A percentile compares a stretch with the other conserved stretches of the same genome.
These are phyloP conservation scores for Typhlomys cinereus DNA, from an alignment of 2,113 vertebrate species.

Conservation along the genomic window DNA sequence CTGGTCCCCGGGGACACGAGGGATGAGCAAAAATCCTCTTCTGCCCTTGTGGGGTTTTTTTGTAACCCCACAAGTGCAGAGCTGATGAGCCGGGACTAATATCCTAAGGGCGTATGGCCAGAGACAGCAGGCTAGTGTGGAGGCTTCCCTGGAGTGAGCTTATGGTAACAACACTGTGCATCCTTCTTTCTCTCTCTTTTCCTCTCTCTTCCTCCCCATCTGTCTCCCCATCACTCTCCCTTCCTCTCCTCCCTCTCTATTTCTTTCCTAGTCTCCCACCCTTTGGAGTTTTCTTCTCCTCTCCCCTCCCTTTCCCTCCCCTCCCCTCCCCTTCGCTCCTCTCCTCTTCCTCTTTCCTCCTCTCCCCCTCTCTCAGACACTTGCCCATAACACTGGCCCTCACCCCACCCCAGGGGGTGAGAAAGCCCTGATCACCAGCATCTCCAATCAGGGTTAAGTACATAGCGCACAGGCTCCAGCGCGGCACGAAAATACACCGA, in stretches of 20 bases:
- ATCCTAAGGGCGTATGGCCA: neutral
- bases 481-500: neutral
- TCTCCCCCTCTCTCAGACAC: neutral
- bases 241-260: too few relatives aligned
- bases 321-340: neutral
- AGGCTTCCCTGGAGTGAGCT: neutral
- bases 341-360: neutral
- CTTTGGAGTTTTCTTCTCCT: too few relatives aligned
- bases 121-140: neutral
- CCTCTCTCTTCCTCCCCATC: too few relatives aligned
- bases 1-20: neutral
- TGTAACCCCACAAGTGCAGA: neutral
- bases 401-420: neutral
- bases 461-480: neutral
- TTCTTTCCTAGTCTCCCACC: too few relatives aligned
- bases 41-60: neutral
- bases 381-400: too few relatives aligned
- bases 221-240: too few relatives aligned
- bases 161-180: too few relatives aligned
- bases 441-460: neutral
- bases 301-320: neutral
- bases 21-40: neutral
- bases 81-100: neutral
- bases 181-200: neutral
- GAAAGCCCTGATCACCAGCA: neutral